Evolutionary conservation across 1,140 invertebrate species (phyloP).

Genomic region (Epicauta chinensis): DNA sequence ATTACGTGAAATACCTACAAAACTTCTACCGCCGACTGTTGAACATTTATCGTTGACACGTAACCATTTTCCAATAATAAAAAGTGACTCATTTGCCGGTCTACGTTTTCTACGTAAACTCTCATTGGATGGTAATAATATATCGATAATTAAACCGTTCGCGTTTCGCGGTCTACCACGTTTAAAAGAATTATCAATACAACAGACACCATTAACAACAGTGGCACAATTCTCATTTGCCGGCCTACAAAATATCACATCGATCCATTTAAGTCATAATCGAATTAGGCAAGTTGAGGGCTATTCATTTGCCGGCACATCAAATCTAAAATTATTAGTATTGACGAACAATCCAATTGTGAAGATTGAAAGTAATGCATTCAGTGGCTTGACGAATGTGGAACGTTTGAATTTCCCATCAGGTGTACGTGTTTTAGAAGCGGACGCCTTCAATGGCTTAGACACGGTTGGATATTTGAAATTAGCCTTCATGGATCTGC

Average conservation of each 20-base stretch:
- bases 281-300: conserved; percentile 70
- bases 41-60: conserved; percentile 76
- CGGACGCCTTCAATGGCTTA: conserved; percentile 72
- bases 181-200: conserved; percentile 70
- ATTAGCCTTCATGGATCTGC: conserved; percentile 73
- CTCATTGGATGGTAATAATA: conserved; percentile 73
- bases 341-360: conserved; percentile 71
- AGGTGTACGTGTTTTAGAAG: conserved; percentile 65
- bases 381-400: conserved; percentile 72
- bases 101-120: conserved; percentile 64
- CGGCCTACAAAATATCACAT: conserved; percentile 70
- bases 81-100: conserved; percentile 70
- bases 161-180: conserved; percentile 72
- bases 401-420: conserved; percentile 68
- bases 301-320: conserved; percentile 75
- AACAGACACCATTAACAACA: conserved; percentile 67
- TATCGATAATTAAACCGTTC: conserved; percentile 70
- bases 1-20: conserved; percentile 66
- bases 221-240: conserved; percentile 75
- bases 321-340: conserved; percentile 68
- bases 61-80: conserved; percentile 69
- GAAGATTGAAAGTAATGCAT: conserved; percentile 66
- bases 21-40: conserved; percentile 61
- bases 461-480: conserved; percentile 71
- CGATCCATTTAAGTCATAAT: conserved; percentile 69